Evolutionary conservation across 2,888 invertebrate species (phyloP).

Genomic region (Volucella zonaria): DNA sequence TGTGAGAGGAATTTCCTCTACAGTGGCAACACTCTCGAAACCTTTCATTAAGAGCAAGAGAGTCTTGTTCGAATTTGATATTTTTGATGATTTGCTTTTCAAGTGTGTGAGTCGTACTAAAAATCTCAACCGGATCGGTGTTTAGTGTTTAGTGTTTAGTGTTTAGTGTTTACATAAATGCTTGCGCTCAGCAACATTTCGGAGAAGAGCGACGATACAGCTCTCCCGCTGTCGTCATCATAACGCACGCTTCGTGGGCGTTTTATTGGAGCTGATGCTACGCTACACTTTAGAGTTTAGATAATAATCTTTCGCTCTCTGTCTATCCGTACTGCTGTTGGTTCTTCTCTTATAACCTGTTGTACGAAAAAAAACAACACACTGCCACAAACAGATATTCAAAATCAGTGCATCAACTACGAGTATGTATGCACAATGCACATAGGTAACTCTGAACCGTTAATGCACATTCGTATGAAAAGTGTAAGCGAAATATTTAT

Average conservation of each 20-base stretch:
- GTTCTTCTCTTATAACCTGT: constrained; percentile 46
- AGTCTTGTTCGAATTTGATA: background rate
- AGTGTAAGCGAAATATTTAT: constrained; percentile 47
- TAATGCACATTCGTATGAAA: constrained; percentile 49
- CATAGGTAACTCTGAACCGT: constrained; percentile 38
- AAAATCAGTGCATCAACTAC: constrained; percentile 49
- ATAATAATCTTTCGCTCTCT: constrained; percentile 39
- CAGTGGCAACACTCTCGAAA: constrained; percentile 6
- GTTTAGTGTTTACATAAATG: constrained; percentile 20
- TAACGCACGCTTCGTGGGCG: constrained; percentile 61
- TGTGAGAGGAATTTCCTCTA: no score
- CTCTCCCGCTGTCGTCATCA: constrained; percentile 54
- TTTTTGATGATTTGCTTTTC: background rate
- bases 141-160: constrained; percentile 18
- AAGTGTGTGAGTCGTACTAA: constrained; percentile 10
- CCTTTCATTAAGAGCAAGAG: constrained; percentile 15
- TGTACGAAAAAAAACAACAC: constrained; percentile 40
- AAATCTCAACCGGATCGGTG: constrained; percentile 34
- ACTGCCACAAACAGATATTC: constrained; percentile 17
- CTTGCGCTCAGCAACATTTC: constrained; percentile 47
- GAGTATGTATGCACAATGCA: constrained; percentile 18
- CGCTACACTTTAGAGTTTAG: constrained; percentile 15
- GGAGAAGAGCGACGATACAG: constrained; percentile 33
- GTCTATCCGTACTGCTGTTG: constrained; percentile 9
- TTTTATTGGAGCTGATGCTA: constrained; percentile 47